A percentile compares a stretch with the other conserved stretches of the same genome.
These are phyloP conservation scores for Phaetusa simplex DNA, from an alignment of 2,113 vertebrate species.

Conservation along the genomic window DNA sequence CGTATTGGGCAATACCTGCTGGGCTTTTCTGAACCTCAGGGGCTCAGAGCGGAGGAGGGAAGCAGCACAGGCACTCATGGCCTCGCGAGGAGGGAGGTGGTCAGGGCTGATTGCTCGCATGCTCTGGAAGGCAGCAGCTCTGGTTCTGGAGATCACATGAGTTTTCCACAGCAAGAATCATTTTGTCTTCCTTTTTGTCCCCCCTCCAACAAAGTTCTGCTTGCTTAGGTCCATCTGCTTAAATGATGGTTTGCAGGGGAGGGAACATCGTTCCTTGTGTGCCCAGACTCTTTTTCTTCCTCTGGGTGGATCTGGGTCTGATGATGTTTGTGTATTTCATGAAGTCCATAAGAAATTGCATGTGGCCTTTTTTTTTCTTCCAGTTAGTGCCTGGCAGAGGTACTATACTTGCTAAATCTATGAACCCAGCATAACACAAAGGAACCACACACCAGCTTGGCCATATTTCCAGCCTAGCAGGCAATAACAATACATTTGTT, in stretches of 20 bases:
- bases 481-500: slow-evolving; percentile 37
- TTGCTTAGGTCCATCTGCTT: not conserved
- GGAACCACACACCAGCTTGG: not conserved
- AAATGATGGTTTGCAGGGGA: not conserved
- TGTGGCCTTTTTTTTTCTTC: not conserved
- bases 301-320: not conserved
- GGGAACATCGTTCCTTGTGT: rapidly evolving
- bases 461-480: slow-evolving; percentile 11
- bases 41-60: not conserved
- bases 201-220: not conserved
- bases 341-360: not conserved
- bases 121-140: not conserved
- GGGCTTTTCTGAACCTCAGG: not conserved
- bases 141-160: not conserved
- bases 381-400: not conserved
- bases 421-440: not conserved
- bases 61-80: not conserved
- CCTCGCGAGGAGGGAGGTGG: not conserved
- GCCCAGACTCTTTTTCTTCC: not conserved
- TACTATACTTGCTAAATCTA: not conserved
- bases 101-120: rapidly evolving
- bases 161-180: not conserved
- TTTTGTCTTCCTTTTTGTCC: not conserved
- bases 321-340: not conserved
- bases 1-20: not conserved